Evolutionary conservation across 2,113 vertebrate genomes (phyloP).

Genomic region (Nicator chloris): DNA sequence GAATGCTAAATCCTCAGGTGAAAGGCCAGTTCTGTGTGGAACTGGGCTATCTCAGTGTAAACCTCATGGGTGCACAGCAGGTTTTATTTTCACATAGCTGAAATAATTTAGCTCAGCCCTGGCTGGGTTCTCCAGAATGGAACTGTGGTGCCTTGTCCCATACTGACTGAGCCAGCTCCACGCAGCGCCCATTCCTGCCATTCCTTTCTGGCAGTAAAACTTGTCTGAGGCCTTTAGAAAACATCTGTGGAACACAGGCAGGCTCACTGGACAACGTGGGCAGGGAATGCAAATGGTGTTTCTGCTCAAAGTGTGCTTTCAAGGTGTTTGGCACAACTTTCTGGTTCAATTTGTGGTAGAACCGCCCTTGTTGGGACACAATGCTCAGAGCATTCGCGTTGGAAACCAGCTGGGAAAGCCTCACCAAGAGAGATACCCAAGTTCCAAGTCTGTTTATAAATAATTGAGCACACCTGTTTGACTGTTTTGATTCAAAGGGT

Average conservation of each 20-base stretch:
- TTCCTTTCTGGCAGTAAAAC: background rate
- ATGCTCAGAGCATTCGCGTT: rapidly evolving
- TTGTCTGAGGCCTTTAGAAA: background rate
- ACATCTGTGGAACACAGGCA: background rate
- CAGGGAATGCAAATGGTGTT: background rate
- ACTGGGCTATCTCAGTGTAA: background rate
- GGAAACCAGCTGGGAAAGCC: background rate
- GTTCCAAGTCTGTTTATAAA: background rate
- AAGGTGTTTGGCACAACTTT: background rate
- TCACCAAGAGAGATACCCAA: background rate
- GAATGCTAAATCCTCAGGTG: background rate
- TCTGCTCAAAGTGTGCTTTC: background rate
- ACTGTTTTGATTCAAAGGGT: background rate
- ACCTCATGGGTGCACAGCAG: background rate
- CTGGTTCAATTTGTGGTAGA: background rate
- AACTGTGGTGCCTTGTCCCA: rapidly evolving
- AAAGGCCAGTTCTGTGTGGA: background rate
- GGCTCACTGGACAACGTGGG: background rate
- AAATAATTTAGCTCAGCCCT: background rate
- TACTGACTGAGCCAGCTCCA: background rate
- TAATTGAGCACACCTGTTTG: background rate
- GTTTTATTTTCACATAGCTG: background rate
- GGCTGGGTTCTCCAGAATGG: background rate
- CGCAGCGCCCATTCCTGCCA: rapidly evolving
- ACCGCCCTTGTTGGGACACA: background rate